Evolutionary conservation across 2,113 vertebrate species (phyloP), one percentile per base, ranked within the genome.

Genomic region (Nothoprocta pentlandii): DNA sequence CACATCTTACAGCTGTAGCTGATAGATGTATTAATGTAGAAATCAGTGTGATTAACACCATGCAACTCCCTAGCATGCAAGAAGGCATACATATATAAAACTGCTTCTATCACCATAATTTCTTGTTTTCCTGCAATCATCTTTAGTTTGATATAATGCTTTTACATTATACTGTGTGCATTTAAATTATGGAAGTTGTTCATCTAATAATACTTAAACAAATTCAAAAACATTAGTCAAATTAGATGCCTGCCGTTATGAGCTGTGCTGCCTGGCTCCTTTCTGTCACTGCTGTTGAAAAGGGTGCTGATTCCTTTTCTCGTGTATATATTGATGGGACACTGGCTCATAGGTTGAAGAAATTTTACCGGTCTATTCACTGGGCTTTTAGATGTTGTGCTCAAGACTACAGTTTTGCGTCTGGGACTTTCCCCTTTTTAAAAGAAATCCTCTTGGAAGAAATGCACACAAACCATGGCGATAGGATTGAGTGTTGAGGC

Each of bases 241-340:
- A 91, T 86, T 63, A 94, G 53, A 58, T 42, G 44, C 63, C 12
- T 32, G 0, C 66, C 14, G 25, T 54, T 39, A 68, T 68, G 61
- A 77, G 74, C 66, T 56, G 71, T 75, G 89, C 81, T 93, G 89
- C 88, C 6, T 59, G 63, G 21, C 66, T 36, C 71, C 71, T 82
- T 93, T 92, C 88, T 91, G 78, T 89, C 90, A 82, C 59, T 49
- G 14, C 64, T 61, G 3, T 71, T 95, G 67, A 41, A 86, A 87
- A 90, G 6, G 20, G 25, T 9, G 4, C 32, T 77, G 32, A 54
- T 66, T 73, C 39, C 30, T 68, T 73, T 77, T 82, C 61, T 77
- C 6, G 70, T 7, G 23, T 70, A 2, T 32, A 22, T 36, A 12
- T 16, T 66, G 5, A 28, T 28, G 80, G 39, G 25, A 25, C 61